These are phyloP conservation scores for Gnathochromis pfefferi DNA, from an alignment of 2,113 vertebrate species.

Conservation along the genomic window DNA sequence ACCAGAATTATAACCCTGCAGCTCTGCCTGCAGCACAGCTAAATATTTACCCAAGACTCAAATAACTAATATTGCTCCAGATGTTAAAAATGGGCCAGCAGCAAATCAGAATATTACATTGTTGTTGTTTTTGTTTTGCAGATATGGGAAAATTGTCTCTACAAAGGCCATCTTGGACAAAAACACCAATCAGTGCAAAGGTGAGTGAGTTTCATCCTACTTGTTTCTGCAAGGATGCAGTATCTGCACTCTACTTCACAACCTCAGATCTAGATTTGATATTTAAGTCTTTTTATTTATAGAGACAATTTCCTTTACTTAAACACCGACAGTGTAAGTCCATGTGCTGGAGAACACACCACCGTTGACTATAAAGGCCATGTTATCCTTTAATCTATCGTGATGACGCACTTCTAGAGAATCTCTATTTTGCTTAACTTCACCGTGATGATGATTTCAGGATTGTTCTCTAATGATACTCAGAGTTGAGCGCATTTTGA, in stretches of 20 bases:
- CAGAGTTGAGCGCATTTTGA: slow-evolving; percentile 31
- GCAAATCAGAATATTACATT: neutral
- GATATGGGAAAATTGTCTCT: slow-evolving; percentile 97
- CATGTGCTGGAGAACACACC: neutral
- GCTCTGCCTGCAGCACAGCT: neutral
- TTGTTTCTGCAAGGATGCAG: neutral
- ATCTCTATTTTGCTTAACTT: neutral
- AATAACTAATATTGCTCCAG: neutral
- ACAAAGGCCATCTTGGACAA: slow-evolving; percentile 99
- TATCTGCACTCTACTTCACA: neutral
- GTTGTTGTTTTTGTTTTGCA: slow-evolving; percentile 57
- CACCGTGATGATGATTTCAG: slow-evolving; percentile 13
- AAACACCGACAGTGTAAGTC: neutral
- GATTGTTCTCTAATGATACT: slow-evolving; percentile 30
- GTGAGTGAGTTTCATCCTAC: slow-evolving; percentile 63
- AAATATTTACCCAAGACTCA: neutral
- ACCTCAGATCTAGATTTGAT: neutral
- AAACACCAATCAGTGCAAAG: slow-evolving; percentile 99
- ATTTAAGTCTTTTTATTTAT: neutral
- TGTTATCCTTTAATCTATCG: neutral
- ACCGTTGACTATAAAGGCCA: neutral
- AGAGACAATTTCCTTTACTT: neutral
- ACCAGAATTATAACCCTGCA: neutral
- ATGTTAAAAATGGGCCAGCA: neutral
- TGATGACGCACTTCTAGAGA: neutral